Conservation (phyloP, 2,797 vertebrate genomes). For the Synanceia verrucosa region DNA sequence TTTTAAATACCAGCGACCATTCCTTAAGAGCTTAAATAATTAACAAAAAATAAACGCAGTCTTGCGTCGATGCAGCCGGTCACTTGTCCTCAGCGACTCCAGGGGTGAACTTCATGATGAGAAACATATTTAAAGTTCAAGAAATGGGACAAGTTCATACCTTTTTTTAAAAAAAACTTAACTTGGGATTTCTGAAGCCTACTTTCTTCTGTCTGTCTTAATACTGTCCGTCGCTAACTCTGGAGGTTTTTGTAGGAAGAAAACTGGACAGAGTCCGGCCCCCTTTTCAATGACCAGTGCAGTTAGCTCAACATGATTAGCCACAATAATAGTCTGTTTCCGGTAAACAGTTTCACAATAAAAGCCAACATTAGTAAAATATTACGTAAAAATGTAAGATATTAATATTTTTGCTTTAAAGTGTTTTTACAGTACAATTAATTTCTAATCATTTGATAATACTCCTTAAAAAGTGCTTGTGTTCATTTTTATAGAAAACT, state of each 20-base stretch:
- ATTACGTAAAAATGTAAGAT: too few relatives aligned
- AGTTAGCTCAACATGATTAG: neutral
- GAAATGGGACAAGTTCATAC: neutral
- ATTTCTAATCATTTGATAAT: rapidly evolving
- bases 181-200: neutral
- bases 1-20: neutral
- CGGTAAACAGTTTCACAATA: conserved; percentile 10
- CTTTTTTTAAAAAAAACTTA: neutral
- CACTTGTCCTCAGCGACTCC: conserved; percentile 36
- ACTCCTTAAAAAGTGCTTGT: neutral
- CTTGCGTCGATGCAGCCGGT: conserved; percentile 3
- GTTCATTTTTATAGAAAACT: neutral
- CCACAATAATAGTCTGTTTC: neutral
- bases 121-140: conserved; percentile 8
- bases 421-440: neutral
- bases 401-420: rapidly evolving
- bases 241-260: conserved; percentile 76
- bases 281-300: conserved; percentile 44
- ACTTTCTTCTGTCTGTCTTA: conserved; percentile 34
- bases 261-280: conserved; percentile 66
- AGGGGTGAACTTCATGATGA: neutral
- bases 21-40: neutral
- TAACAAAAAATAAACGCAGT: neutral
- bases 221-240: conserved; percentile 50
- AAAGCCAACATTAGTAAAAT: neutral